phyloP scores from a whole-genome alignment of 2,888 invertebrate genomes.

The Hyposoter dolosus region DNA sequence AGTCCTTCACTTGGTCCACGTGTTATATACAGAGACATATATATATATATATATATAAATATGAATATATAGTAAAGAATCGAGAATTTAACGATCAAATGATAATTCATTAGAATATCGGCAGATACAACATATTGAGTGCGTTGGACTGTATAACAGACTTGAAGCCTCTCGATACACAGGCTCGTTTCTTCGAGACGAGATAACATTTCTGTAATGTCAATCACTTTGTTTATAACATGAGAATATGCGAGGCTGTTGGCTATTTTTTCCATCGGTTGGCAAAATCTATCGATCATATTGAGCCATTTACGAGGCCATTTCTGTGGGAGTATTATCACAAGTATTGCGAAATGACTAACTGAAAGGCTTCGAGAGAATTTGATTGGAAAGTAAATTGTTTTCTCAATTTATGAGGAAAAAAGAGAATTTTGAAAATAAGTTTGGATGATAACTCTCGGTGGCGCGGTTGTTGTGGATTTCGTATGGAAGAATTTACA shows the following conservation, averaged over 20 bases:
- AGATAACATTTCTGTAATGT: slow-evolving; percentile 15
- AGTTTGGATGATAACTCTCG: neutral
- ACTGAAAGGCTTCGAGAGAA: neutral
- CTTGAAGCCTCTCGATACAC: slow-evolving; percentile 16
- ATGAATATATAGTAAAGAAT: neutral
- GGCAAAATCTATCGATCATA: slow-evolving; percentile 7
- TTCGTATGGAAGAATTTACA: no score
- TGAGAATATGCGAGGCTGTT: slow-evolving; percentile 9
- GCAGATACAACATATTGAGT: slow-evolving; percentile 23
- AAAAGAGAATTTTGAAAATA: neutral
- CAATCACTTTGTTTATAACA: slow-evolving; percentile 39
- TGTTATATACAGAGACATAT: neutral
- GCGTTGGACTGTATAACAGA: slow-evolving; percentile 33
- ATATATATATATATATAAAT: neutral
- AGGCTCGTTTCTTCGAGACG: slow-evolving; percentile 4
- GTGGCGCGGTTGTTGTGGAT: no score
- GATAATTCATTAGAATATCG: slow-evolving; percentile 57
- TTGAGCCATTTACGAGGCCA: neutral
- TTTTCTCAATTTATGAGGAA: neutral
- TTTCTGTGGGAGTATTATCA: neutral
- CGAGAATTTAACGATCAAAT: slow-evolving; percentile 58
- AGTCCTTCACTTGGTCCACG: slow-evolving; percentile 50
- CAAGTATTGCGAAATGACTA: neutral
- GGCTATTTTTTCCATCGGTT: neutral
- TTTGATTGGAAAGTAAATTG: neutral